Conservation (phyloP, 2,888 invertebrate genomes). For the Cosmopolites sordidus region DNA sequence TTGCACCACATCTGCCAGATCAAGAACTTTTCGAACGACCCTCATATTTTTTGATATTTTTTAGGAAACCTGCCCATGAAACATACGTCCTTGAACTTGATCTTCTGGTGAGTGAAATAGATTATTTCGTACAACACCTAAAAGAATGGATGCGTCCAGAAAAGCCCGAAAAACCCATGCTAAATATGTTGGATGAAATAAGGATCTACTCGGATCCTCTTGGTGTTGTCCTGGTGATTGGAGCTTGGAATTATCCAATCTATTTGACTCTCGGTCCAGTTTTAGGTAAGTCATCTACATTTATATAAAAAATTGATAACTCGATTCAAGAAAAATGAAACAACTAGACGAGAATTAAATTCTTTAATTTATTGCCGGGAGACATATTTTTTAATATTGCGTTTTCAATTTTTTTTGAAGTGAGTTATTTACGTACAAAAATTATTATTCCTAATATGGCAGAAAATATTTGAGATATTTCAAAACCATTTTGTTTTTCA, state of each 20-base stretch:
- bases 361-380: too few relatives aligned
- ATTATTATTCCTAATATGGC: too few relatives aligned
- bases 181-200: constrained; percentile 68
- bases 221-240: constrained; percentile 84
- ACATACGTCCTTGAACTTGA: constrained; percentile 71
- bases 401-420: too few relatives aligned
- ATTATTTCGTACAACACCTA: constrained; percentile 62
- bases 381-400: too few relatives aligned
- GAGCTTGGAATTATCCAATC: constrained; percentile 97
- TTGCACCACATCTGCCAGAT: too few relatives aligned
- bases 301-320: background rate
- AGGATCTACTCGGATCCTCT: constrained; percentile 81
- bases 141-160: constrained; percentile 75
- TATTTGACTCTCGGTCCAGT: constrained; percentile 75
- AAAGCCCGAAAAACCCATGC: constrained; percentile 62
- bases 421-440: too few relatives aligned
- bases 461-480: too few relatives aligned
- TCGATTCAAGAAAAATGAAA: too few relatives aligned
- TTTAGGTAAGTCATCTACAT: constrained; percentile 40
- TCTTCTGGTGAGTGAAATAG: constrained; percentile 69
- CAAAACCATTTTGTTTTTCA: too few relatives aligned
- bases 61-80: constrained; percentile 69
- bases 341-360: too few relatives aligned
- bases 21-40: too few relatives aligned
- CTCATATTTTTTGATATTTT: too few relatives aligned